Evolutionary conservation across 2,113 vertebrate species (phyloP), one percentile per base, ranked within the genome.

Genomic region (Notothenia coriiceps): DNA sequence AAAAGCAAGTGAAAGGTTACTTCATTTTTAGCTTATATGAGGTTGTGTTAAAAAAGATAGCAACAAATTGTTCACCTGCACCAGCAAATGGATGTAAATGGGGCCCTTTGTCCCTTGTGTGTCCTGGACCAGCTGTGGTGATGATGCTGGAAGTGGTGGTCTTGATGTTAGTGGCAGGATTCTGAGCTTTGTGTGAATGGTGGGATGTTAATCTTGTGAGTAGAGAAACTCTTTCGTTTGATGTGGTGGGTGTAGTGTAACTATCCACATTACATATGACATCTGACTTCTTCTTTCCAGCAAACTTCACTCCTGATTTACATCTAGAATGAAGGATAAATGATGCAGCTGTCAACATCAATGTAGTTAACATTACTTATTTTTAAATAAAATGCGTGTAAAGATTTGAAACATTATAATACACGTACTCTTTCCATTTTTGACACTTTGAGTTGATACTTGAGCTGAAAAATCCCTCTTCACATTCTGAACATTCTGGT

Each of bases 401-500:
- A 4, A 40, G 35, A 40, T 40, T 40, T 7, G 35, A 40, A 40
- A 40, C 35, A 40, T 40, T 40, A 40, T 40, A 40, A 40, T 40
- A 40, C 7, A 79, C 89, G 6, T 90, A 94, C 93, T 78, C 40
- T 64, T 35, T 91, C 91, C 88, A 91, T 72, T 80, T 69, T 33
- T 3, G 1, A 72, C 91, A 93, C 1, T 0, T 1, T 0, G 2
- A 6, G 70, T 88, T 8, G 1, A 22, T 2, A 0, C 0, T 0
- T 1, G 0, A 0, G 62, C 4, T 89, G 79, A 93, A 93, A 82
- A 51, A 85, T 74, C 90, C 90, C 0, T 65, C 0, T 20, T 49
- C 1, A 63, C 90, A 92, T 79, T 79, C 17, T 54, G 2, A 44
- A 71, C 93, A 94, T 22, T 47, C 86, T 86, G 33, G 33, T 35